Base-by-base conservation (phyloP, 1,140 invertebrate species). In the Aphelenchoides besseyi region DNA sequence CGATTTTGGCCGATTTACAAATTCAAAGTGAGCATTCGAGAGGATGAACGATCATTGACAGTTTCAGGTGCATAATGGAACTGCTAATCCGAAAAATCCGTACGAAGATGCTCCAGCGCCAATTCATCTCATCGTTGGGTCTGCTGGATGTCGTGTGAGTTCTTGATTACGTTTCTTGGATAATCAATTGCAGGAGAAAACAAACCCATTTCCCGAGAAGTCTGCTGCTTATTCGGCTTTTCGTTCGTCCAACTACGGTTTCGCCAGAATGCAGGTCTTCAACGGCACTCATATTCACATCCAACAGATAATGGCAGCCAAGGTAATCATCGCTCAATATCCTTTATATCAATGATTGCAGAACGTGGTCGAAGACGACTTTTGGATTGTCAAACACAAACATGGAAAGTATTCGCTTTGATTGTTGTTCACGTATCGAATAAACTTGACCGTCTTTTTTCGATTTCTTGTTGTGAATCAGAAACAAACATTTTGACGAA, bases 1-100 rank as follows among this genome's bases (percentile, higher is more conserved):
- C 93, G 66, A 23, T 72, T 95, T 66, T 97, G 90, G 90, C 94
- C 95, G 0, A 88, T 97, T 59, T 97, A 94, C 85, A 90, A 97
- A 83, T 89, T 89, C 72, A 88, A 89, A 68, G 91, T 91, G 76
- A 61, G 2, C 16, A 36, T 28, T 16, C n/a, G 9, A 9, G 23
- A 18, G 57, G 18, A 41, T 8, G 9, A 59, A 9, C 57, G 9
- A 59, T 9, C 9, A 54, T 36, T n/a, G 93, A 0, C 37, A 33
- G 12, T 61, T 61, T 1, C 64, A 67, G 64, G 64, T 67, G n/a
- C 95, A 94, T 86, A 92, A 92, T n/a, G 90, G 89, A 26, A 67
- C 64, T n/a, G n/a, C n/a, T n/a, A n/a, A n/a, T n/a, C n/a, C n/a
- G 1, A 30, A 30, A 29, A 36, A 52, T 29, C 70, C 94, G 0